A percentile compares a stretch with the other conserved stretches of the same genome.
These are phyloP conservation scores for Rynchops niger DNA, from an alignment of 2,113 vertebrate genomes.

Conservation along the genomic window DNA sequence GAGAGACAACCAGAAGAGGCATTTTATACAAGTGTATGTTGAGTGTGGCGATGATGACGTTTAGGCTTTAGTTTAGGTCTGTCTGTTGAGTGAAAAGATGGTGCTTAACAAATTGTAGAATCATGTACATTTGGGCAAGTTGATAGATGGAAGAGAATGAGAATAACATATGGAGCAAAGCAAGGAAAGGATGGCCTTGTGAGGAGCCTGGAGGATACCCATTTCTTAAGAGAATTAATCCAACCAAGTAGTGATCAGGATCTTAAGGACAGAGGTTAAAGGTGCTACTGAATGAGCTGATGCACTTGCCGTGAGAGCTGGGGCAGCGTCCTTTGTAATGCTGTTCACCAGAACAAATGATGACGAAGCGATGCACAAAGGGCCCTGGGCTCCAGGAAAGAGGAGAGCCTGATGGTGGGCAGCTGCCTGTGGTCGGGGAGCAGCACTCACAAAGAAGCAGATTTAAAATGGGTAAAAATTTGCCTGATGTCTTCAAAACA, in stretches of 20 bases:
- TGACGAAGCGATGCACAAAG: neutral
- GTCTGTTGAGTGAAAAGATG: neutral
- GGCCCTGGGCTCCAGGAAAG: rapidly evolving
- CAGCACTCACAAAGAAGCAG: neutral
- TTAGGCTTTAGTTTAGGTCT: neutral
- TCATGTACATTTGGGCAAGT: rapidly evolving
- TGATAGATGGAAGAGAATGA: neutral
- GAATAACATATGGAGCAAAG: rapidly evolving
- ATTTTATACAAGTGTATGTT: neutral
- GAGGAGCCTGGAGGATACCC: neutral
- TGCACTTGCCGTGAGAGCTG: neutral
- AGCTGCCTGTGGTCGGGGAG: neutral
- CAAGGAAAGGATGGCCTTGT: neutral
- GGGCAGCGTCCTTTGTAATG: neutral
- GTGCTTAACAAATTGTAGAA: neutral
- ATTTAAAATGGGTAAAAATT: neutral
- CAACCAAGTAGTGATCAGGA: rapidly evolving
- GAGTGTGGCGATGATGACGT: neutral
- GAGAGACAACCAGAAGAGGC: rapidly evolving
- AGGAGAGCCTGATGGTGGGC: neutral
- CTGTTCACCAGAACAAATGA: neutral
- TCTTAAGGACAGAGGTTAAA: neutral
- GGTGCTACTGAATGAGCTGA: neutral
- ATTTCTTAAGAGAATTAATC: neutral
- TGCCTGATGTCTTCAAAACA: neutral